Base-by-base conservation (phyloP, 2,113 vertebrate genomes). In the Dasypus novemcinctus region DNA sequence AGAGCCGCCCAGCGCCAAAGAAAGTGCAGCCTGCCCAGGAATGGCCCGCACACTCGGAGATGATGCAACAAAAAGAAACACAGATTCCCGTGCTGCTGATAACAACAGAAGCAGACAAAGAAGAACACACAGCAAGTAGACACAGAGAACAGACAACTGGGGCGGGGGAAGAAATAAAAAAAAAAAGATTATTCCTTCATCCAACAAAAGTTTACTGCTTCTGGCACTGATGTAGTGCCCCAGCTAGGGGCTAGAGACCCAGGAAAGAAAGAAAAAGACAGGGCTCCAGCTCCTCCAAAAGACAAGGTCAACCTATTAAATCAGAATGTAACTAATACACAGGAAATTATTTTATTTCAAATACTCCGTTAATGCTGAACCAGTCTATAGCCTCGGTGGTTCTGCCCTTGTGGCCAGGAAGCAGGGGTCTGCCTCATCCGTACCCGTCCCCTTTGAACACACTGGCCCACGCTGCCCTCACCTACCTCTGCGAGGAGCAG, bases 401-500 rank as follows among this genome's bases (percentile, higher is more conserved):
- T 68, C 68, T 54, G 49, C 61, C 82, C 12, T 0, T 8, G 5
- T 49, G 75, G 27, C 57, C 27, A 3, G 54, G n/a, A 54, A 49
- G 63, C 49, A 49, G 74, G 18, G 0, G 46, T 49, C 49, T 11
- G 57, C 23, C 29, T 12, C 20, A 61, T 9, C 81, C 3, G 7
- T 0, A 0, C 66, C 54, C 7, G 27, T 31, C 27, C 15, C 41
- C 72, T 43, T 59, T 64, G 11, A 23, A 43, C 46, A 25, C 1
- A n/a, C 80, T 3, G 49, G 31, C 61, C 7, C n/a, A 1, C 23
- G 8, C 41, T 15, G 0, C 0, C 41, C 52, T 33, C 4, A 36
- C 83, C 96, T 98, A 99, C 99, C 99, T 99, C 91, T 98, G 98
- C 36, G 99, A 99, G 97, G 98, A 97, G 91, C 99, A 99, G 64